Evolutionary conservation across 2,113 vertebrate genomes (phyloP).

Genomic region (Cyrtonyx montezumae): DNA sequence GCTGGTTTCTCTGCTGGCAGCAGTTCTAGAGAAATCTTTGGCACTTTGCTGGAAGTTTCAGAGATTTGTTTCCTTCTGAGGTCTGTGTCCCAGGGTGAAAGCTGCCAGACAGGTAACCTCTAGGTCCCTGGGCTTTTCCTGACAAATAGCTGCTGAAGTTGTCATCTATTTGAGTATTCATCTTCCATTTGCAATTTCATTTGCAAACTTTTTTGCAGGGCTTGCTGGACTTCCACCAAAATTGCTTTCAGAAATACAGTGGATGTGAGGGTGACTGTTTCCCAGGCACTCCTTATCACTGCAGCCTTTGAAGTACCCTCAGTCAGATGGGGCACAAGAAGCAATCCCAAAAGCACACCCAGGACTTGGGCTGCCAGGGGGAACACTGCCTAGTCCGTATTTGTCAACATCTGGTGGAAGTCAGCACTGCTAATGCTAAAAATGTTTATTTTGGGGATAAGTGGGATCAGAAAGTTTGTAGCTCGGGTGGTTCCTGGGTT

Average conservation of each 20-base stretch:
- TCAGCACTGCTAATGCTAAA: background rate
- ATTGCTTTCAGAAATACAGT: constrained; percentile 78
- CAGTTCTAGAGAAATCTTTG: background rate
- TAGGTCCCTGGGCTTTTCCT: background rate
- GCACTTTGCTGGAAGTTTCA: background rate
- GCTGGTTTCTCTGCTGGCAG: background rate
- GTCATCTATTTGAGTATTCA: constrained; percentile 5
- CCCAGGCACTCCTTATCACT: background rate
- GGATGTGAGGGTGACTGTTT: constrained; percentile 77
- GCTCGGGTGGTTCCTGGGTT: background rate
- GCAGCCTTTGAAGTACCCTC: background rate
- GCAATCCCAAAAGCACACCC: background rate
- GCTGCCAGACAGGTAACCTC: background rate
- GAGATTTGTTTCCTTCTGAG: constrained; percentile 18
- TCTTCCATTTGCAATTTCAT: background rate
- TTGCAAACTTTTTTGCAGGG: constrained; percentile 63
- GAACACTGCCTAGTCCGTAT: accelerated
- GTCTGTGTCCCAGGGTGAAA: background rate
- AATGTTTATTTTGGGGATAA: background rate
- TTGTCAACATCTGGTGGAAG: background rate
- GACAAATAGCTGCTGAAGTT: constrained; percentile 18
- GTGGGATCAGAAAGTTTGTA: accelerated
- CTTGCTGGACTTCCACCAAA: constrained; percentile 63
- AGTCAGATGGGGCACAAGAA: background rate
- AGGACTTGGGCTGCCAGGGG: background rate